phyloP scores from a whole-genome alignment of 2,888 invertebrate species.

The Trachelus troglodyta region DNA sequence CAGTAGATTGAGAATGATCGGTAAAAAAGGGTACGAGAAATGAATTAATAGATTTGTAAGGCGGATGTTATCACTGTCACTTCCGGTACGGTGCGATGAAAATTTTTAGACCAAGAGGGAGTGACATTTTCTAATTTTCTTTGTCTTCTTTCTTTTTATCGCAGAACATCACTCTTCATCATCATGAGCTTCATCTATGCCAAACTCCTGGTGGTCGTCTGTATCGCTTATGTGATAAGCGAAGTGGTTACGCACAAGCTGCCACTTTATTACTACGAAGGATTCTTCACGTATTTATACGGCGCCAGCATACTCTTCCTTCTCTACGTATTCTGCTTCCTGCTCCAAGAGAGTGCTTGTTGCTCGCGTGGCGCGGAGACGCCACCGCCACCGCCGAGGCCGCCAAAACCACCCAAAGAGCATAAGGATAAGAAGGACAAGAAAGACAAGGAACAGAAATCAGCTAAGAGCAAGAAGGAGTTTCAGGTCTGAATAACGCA shows the following conservation, averaged over 20 bases:
- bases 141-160: not conserved
- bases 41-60: not conserved
- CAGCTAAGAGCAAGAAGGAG: constrained; percentile 71
- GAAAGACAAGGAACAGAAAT: constrained; percentile 71
- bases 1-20: constrained; percentile 47
- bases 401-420: constrained; percentile 73
- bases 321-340: constrained; percentile 93
- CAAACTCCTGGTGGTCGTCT: constrained; percentile 91
- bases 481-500: constrained; percentile 63
- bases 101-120: not conserved
- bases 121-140: constrained; percentile 4
- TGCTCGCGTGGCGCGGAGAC: constrained; percentile 76
- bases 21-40: constrained; percentile 53
- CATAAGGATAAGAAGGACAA: constrained; percentile 74
- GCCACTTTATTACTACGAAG: constrained; percentile 93
- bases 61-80: not conserved
- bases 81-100: not conserved
- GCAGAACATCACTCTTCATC: constrained; percentile 93
- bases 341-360: constrained; percentile 90
- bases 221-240: constrained; percentile 93
- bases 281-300: constrained; percentile 94
- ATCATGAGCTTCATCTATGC: constrained; percentile 97
- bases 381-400: constrained; percentile 74
- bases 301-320: constrained; percentile 93
- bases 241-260: constrained; percentile 94